Evolutionary conservation across 2,888 invertebrate species (phyloP).

Genomic region (Apamea crenata): DNA sequence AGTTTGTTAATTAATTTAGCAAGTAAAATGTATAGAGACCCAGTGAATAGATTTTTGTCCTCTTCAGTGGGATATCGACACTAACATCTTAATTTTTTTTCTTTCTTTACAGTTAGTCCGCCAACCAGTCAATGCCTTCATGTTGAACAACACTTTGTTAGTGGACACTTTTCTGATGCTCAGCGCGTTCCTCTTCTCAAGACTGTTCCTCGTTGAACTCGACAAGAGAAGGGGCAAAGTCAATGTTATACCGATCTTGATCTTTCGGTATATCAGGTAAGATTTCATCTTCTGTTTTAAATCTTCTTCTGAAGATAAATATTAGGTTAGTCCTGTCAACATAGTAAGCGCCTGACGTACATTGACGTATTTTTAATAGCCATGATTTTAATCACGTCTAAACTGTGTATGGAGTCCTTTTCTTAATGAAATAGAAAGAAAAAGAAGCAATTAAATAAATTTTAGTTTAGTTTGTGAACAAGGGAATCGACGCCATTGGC

Average conservation of each 20-base stretch:
- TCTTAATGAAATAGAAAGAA: too few species aligned
- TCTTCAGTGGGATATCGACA: not conserved
- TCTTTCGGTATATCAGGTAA: slow-evolving; percentile 93
- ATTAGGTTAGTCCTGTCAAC: too few species aligned
- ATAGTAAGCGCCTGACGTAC: too few species aligned
- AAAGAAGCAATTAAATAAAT: too few species aligned
- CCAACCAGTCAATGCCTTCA: slow-evolving; percentile 90
- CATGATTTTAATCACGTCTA: too few species aligned
- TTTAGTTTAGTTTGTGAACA: too few species aligned
- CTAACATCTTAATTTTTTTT: not conserved
- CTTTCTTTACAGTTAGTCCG: slow-evolving; percentile 86
- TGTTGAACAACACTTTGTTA: slow-evolving; percentile 92
- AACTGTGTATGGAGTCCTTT: too few species aligned
- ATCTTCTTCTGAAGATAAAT: too few species aligned
- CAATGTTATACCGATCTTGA: slow-evolving; percentile 91
- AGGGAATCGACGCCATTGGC: too few species aligned
- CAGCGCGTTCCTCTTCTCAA: slow-evolving; percentile 93
- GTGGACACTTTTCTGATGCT: slow-evolving; percentile 94
- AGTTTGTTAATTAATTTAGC: not conserved
- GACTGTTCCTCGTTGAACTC: slow-evolving; percentile 92
- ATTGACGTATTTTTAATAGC: too few species aligned
- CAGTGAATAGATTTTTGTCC: not conserved
- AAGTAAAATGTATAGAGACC: not conserved
- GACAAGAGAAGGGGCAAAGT: slow-evolving; percentile 92
- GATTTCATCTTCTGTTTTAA: slow-evolving; percentile 11